These are phyloP conservation scores for Tiliqua scincoides DNA, from an alignment of 2,113 vertebrate species.

Conservation along the genomic window DNA sequence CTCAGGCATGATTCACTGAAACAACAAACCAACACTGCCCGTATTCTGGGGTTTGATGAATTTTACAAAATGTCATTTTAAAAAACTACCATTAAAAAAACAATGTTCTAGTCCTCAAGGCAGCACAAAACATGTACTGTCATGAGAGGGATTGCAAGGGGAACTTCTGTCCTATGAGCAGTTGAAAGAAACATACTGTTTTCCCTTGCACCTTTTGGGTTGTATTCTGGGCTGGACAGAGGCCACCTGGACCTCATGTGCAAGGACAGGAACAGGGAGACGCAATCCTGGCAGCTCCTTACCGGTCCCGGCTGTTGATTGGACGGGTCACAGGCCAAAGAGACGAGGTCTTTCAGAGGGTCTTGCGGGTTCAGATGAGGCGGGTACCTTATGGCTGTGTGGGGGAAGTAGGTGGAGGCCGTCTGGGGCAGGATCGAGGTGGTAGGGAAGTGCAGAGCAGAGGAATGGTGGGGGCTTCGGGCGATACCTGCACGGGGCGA, in stretches of 20 bases:
- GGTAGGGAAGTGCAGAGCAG: conserved; percentile 93
- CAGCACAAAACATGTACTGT: not conserved
- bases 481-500: conserved; percentile 80
- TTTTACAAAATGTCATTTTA: not conserved
- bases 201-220: not conserved
- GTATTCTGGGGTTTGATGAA: not conserved
- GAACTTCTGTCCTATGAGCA: not conserved
- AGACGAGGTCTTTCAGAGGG: conserved; percentile 95
- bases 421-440: conserved; percentile 87
- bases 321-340: conserved; percentile 94
- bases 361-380: conserved; percentile 95
- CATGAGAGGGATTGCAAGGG: too few species aligned
- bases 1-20: not conserved
- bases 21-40: not conserved
- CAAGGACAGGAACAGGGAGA: not conserved
- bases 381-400: conserved; percentile 95
- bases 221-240: not conserved
- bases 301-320: conserved; percentile 92
- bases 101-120: not conserved
- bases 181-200: not conserved
- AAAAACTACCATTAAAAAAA: not conserved
- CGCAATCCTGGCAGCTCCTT: conserved; percentile 67
- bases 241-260: not conserved
- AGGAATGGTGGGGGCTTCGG: conserved; percentile 90
- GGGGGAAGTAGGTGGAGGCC: conserved; percentile 90